Evolutionary conservation across 2,797 vertebrate species (phyloP).

Genomic region (Halcyon chelicuti): DNA sequence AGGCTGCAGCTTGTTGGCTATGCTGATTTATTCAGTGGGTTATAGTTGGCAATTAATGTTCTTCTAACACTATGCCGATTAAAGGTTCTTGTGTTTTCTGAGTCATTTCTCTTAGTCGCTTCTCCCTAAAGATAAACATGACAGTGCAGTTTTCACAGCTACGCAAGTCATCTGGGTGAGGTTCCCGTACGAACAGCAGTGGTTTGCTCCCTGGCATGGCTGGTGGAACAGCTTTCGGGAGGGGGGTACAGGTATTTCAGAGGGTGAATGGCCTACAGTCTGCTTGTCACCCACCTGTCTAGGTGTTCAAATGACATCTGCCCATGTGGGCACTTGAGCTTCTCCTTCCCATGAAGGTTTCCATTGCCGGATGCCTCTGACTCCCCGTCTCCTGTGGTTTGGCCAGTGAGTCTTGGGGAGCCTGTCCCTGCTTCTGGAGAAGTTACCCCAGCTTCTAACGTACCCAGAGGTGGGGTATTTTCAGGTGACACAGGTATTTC

Average conservation of each 20-base stretch:
- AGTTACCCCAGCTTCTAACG: fast-evolving
- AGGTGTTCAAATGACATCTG: not conserved
- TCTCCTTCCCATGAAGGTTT: fast-evolving
- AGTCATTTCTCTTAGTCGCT: not conserved
- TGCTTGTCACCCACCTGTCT: not conserved
- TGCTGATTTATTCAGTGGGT: slow-evolving; percentile 35
- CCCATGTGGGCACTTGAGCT: no score
- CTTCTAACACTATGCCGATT: not conserved
- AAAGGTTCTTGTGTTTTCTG: not conserved
- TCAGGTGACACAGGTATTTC: not conserved
- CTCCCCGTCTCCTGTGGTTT: not conserved
- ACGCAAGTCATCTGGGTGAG: not conserved
- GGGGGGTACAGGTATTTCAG: fast-evolving
- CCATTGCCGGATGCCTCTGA: not conserved
- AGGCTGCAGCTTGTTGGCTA: not conserved
- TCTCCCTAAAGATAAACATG: not conserved
- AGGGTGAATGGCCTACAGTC: fast-evolving
- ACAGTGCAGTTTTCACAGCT: not conserved
- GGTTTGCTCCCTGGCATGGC: not conserved
- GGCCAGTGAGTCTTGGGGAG: not conserved
- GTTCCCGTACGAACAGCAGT: fast-evolving
- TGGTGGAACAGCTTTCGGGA: not conserved
- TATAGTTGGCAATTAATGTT: slow-evolving; percentile 2
- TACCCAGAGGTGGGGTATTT: fast-evolving
- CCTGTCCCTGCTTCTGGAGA: not conserved